phyloP scores from a whole-genome alignment of 92 coral and sea anemone genomes.

The Epizoanthus illoricatus region DNA sequence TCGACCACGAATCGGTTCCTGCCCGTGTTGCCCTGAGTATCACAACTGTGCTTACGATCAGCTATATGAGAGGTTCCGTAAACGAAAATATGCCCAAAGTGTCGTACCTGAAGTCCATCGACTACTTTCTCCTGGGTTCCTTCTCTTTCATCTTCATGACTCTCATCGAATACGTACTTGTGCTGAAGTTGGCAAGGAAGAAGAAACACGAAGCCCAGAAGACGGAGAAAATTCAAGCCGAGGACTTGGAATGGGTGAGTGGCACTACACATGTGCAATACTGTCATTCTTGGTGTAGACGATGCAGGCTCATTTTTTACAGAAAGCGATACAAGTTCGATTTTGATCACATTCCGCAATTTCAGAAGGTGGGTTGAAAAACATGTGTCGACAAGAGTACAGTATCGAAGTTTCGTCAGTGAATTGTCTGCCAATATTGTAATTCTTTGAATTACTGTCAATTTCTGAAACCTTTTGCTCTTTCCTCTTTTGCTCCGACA shows the following conservation, averaged over 20 bases:
- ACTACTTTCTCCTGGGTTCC: slow-evolving; percentile 86
- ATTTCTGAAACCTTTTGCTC: no score
- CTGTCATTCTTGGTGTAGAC: neutral
- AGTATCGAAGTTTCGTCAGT: no score
- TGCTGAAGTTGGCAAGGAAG: slow-evolving; percentile 67
- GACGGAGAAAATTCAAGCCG: neutral
- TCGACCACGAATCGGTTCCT: slow-evolving; percentile 92
- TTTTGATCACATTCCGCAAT: no score
- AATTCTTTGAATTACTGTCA: no score
- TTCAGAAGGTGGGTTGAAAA: no score
- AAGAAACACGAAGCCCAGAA: slow-evolving; percentile 30
- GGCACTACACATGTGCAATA: neutral
- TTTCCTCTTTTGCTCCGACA: no score
- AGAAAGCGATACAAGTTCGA: no score
- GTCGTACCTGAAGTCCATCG: slow-evolving; percentile 91
- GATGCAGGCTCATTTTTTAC: no score
- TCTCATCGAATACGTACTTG: slow-evolving; percentile 84
- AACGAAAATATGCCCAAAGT: slow-evolving; percentile 89
- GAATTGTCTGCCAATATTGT: no score
- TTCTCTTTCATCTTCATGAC: slow-evolving; percentile 91
- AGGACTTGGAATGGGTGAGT: slow-evolving; percentile 39
- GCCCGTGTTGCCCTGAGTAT: slow-evolving; percentile 93
- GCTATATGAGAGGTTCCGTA: slow-evolving; percentile 90
- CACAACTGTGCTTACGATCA: slow-evolving; percentile 94
- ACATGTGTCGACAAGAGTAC: no score